Conservation (phyloP, 2,888 invertebrate species). For the Halictus ligatus region DNA sequence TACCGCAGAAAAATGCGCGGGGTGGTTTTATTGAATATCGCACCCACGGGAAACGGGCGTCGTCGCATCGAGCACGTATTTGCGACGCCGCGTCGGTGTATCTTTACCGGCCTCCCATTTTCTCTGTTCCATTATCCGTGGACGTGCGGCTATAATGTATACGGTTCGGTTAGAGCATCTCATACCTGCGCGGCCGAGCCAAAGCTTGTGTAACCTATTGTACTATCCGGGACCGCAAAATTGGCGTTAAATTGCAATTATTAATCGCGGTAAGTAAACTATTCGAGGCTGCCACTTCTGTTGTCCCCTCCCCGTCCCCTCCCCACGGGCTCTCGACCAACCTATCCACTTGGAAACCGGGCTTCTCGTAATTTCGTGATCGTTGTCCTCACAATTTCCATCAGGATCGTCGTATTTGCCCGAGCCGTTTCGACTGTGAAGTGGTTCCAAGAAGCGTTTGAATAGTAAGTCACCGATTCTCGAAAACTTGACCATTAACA, state of each 20-base stretch:
- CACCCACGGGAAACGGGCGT: slow-evolving; percentile 2
- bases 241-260: slow-evolving; percentile 71
- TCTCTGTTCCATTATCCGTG: slow-evolving; percentile 64
- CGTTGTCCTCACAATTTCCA: slow-evolving; percentile 5
- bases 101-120: slow-evolving; percentile 48
- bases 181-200: slow-evolving; percentile 31
- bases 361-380: slow-evolving; percentile 43
- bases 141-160: slow-evolving; percentile 63
- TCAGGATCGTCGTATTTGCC: background rate
- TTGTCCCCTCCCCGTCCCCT: background rate
- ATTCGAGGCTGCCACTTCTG: slow-evolving; percentile 48
- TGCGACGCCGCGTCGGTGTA: slow-evolving; percentile 17
- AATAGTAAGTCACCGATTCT: background rate
- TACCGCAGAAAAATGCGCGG: background rate
- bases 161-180: slow-evolving; percentile 57
- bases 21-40: slow-evolving; percentile 22
- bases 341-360: background rate
- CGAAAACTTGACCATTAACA: background rate
- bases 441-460: background rate
- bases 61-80: background rate
- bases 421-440: background rate
- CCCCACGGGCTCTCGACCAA: background rate
- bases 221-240: slow-evolving; percentile 57
- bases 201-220: slow-evolving; percentile 51
- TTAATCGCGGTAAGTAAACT: slow-evolving; percentile 67